Evolutionary conservation across 2,113 vertebrate genomes (phyloP).

Genomic region (Cisticola juncidis): DNA sequence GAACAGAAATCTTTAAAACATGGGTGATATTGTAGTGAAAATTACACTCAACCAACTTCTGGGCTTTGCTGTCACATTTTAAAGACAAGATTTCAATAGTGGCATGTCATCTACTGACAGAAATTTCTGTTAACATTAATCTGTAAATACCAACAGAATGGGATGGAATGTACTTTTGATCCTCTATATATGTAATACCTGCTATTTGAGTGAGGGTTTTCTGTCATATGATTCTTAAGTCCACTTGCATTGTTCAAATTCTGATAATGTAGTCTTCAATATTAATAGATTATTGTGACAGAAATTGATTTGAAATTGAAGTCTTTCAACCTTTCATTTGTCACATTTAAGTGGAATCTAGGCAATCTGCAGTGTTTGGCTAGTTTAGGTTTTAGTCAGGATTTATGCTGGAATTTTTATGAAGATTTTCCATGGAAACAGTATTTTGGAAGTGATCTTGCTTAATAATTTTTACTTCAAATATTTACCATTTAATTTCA

Average conservation of each 20-base stretch:
- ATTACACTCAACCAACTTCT: not conserved
- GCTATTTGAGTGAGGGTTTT: constrained; percentile 49
- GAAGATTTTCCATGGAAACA: constrained; percentile 59
- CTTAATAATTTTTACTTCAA: constrained; percentile 56
- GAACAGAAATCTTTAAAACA: not conserved
- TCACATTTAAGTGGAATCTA: constrained; percentile 73
- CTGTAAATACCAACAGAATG: constrained; percentile 45
- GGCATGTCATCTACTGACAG: constrained; percentile 18
- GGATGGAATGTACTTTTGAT: not conserved
- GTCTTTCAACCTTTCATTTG: constrained; percentile 66
- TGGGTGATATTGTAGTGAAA: not conserved
- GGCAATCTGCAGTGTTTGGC: constrained; percentile 64
- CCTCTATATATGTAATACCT: constrained; percentile 8
- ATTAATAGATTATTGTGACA: constrained; percentile 70
- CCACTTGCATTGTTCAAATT: constrained; percentile 47
- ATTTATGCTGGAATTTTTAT: constrained; percentile 60
- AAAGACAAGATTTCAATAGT: constrained; percentile 9
- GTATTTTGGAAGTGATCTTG: constrained; percentile 51
- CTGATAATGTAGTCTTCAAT: constrained; percentile 51
- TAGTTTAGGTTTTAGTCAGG: constrained; percentile 72
- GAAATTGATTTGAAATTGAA: constrained; percentile 73
- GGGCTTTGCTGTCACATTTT: constrained; percentile 27
- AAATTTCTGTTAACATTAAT: constrained; percentile 24
- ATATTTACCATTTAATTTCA: constrained; percentile 65
- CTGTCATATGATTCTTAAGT: constrained; percentile 23